phyloP scores from a whole-genome alignment of 37 sponge, comb jelly and placozoan species.

The Geodia barretti region DNA sequence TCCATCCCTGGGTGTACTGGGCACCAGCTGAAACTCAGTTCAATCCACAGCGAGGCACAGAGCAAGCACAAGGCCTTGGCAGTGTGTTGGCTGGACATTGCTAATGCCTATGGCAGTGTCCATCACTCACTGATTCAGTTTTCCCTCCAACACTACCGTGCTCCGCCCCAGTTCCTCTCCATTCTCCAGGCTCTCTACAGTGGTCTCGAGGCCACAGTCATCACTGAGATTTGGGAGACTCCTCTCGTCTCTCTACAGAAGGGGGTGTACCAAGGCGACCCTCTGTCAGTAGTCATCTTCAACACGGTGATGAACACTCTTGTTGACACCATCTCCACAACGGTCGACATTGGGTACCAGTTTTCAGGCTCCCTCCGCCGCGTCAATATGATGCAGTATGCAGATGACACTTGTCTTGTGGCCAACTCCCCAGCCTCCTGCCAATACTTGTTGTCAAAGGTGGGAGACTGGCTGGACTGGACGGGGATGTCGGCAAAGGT shows the following conservation, averaged over 20 bases:
- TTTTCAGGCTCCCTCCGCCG: background rate
- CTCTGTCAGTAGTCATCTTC: constrained; percentile 30
- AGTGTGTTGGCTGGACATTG: constrained; percentile 37
- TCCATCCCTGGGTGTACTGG: constrained; percentile 36
- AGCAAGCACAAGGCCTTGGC: constrained; percentile 10
- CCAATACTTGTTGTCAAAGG: constrained; percentile 1
- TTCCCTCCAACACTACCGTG: constrained; percentile 30
- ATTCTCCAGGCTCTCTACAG: constrained; percentile 1
- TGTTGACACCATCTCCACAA: background rate
- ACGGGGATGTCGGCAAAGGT: constrained; percentile 25
- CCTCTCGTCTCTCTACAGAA: background rate
- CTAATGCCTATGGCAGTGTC: constrained; percentile 41
- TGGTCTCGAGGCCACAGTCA: constrained; percentile 5
- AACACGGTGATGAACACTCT: constrained; percentile 33
- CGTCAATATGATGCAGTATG: constrained; percentile 19
- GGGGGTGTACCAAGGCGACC: constrained; percentile 42
- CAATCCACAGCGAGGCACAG: constrained; percentile 12
- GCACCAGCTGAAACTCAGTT: constrained; percentile 13
- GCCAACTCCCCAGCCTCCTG: constrained; percentile 24
- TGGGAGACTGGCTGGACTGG: constrained; percentile 14
- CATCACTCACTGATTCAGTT: constrained; percentile 22
- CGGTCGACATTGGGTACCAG: background rate
- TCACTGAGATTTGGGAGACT: constrained; percentile 14
- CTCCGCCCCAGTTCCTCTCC: constrained; percentile 2
- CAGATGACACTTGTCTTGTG: constrained; percentile 30